Evolutionary conservation across 2,888 invertebrate species (phyloP).

Genomic region (Drosophila basisetae): DNA sequence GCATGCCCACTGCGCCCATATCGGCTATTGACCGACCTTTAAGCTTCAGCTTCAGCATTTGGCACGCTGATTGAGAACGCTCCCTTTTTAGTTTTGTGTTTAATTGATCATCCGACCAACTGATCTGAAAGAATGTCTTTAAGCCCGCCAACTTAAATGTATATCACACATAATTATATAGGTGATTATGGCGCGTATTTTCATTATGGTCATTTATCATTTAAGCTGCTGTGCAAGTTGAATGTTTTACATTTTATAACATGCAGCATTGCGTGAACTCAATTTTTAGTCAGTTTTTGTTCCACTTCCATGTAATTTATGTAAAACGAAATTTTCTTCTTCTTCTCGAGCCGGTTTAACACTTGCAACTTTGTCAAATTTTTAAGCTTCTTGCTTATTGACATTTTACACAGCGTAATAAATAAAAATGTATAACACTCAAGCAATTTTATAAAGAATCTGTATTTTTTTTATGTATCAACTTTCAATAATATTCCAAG

Average conservation of each 20-base stretch:
- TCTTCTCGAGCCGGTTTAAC: conserved; percentile 47
- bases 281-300: conserved; percentile 19
- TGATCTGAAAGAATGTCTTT: conserved; percentile 14
- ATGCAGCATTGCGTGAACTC: conserved; percentile 61
- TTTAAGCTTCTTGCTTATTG: conserved; percentile 52
- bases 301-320: conserved; percentile 52
- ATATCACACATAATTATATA: conserved; percentile 54
- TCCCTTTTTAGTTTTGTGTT: background rate
- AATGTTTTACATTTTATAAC: conserved; percentile 71
- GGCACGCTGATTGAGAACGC: conserved; percentile 48
- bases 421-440: conserved; percentile 28
- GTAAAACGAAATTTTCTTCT: conserved; percentile 38
- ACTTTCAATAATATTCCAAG: background rate
- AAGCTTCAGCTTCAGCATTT: conserved; percentile 34
- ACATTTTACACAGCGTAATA: conserved; percentile 41
- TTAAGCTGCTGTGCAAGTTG: conserved; percentile 54
- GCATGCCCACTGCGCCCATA: conserved; percentile 20
- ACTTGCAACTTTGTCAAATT: conserved; percentile 61
- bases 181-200: conserved; percentile 57
- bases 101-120: conserved; percentile 28
- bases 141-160: background rate
- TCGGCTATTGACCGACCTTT: conserved; percentile 55
- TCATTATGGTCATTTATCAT: conserved; percentile 63
- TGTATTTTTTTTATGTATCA: background rate
- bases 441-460: background rate